These are phyloP conservation scores for Palythoa grandiflora DNA, from an alignment of 92 coral and sea anemone genomes.

Conservation along the genomic window DNA sequence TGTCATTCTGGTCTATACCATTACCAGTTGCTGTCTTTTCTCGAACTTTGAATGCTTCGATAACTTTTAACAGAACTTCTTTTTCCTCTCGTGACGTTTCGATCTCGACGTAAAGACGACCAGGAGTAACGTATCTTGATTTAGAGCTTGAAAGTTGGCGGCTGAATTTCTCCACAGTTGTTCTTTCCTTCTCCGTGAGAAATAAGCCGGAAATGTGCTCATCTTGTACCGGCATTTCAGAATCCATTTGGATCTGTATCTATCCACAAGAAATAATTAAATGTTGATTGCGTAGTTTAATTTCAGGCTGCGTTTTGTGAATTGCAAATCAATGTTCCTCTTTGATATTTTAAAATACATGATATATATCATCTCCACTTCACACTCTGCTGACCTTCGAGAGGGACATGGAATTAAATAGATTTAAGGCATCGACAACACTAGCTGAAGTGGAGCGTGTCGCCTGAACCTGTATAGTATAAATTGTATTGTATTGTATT, in stretches of 20 bases:
- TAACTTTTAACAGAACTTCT: not conserved
- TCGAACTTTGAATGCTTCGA: conserved; percentile 13
- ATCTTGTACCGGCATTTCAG: not conserved
- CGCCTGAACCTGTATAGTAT: no score
- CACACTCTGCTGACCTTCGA: no score
- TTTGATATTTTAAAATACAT: no score
- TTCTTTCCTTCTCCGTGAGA: conserved; percentile 59
- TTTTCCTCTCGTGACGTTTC: conserved; percentile 31
- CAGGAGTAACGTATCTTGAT: conserved; percentile 67
- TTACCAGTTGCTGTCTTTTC: not conserved
- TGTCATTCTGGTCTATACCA: not conserved
- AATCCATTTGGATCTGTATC: not conserved
- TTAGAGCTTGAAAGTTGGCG: conserved; percentile 53
- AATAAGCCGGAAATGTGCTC: not conserved
- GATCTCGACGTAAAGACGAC: conserved; percentile 69
- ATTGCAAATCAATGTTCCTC: no score
- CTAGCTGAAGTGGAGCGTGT: no score
- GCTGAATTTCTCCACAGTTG: conserved; percentile 52
- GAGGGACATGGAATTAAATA: no score
- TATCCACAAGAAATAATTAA: no score
- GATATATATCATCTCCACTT: no score
- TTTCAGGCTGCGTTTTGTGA: no score
- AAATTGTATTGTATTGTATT: no score
- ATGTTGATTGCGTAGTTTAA: no score
- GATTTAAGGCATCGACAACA: no score